Conservation (phyloP, 2,888 invertebrate genomes). For the Sesia bembeciformis region DNA sequence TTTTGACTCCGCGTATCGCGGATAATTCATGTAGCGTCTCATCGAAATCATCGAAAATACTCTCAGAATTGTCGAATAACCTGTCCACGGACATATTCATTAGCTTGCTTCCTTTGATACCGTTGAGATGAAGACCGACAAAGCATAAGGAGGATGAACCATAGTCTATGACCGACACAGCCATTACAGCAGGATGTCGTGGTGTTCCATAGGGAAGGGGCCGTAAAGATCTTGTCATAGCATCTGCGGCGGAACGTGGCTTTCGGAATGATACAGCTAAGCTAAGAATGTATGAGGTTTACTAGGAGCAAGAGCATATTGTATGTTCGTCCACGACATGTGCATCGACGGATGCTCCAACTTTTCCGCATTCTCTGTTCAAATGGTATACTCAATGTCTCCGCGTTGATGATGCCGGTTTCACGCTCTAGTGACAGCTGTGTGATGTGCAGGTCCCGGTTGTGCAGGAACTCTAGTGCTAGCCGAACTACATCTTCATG, state of each 20-base stretch:
- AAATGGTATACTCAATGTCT: conserved; percentile 95
- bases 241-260: conserved; percentile 91
- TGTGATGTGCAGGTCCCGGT: conserved; percentile 93
- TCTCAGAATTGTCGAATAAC: conserved; percentile 87
- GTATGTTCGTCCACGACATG: conserved; percentile 98
- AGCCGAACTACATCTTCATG: conserved; percentile 91
- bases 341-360: conserved; percentile 92
- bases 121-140: conserved; percentile 90
- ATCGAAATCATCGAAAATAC: conserved; percentile 81
- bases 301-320: conserved; percentile 95
- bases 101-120: conserved; percentile 82
- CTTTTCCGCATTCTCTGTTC: conserved; percentile 90
- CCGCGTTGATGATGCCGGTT: conserved; percentile 95
- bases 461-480: conserved; percentile 89
- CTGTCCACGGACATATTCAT: conserved; percentile 95
- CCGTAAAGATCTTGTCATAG: conserved; percentile 90
- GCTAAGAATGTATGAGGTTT: conserved; percentile 95
- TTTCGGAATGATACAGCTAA: conserved; percentile 94
- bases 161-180: conserved; percentile 79
- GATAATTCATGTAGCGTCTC: conserved; percentile 67
- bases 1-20: no score
- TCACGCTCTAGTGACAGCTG: conserved; percentile 94
- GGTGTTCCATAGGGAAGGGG: conserved; percentile 78
- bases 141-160: conserved; percentile 84
- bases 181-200: conserved; percentile 76